Percentiles rank a stretch among this genome's conserved stretches.
phyloP scores from a whole-genome alignment of 2,797 vertebrate genomes.

The Mus spretus region DNA sequence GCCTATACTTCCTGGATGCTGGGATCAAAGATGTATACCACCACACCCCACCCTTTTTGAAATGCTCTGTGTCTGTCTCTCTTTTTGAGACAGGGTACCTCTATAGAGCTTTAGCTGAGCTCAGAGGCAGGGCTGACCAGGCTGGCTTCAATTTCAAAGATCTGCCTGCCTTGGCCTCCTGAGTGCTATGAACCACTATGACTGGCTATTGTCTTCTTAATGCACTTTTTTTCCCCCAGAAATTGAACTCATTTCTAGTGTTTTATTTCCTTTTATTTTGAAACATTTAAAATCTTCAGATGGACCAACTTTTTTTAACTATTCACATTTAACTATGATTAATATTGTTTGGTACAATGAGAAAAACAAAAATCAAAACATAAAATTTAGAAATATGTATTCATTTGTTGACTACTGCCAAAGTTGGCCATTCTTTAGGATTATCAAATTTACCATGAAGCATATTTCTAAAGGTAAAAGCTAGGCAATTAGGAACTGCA shows the following conservation, averaged over 20 bases:
- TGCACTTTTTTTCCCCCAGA: not conserved
- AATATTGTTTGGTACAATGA: constrained; percentile 95
- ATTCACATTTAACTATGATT: constrained; percentile 91
- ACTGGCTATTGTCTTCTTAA: not conserved
- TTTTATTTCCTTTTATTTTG: constrained; percentile 60
- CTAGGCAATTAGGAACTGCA: constrained; percentile 95
- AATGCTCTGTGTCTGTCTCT: not conserved
- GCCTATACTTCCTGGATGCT: no score
- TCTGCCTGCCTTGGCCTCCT: no score
- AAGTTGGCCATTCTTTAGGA: constrained; percentile 89
- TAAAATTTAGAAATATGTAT: constrained; percentile 90
- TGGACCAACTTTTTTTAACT: constrained; percentile 95
- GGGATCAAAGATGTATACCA: not conserved
- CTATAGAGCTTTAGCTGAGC: no score
- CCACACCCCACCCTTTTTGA: not conserved
- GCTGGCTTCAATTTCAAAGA: not conserved
- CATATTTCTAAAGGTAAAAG: constrained; percentile 96
- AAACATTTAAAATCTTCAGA: constrained; percentile 94
- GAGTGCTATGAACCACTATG: not conserved
- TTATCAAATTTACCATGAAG: constrained; percentile 91
- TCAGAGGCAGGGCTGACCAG: no score
- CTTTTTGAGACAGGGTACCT: not conserved
- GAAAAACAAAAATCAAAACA: constrained; percentile 93
- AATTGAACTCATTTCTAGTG: not conserved
- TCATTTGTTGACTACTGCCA: constrained; percentile 91